Evolutionary conservation across 2,113 vertebrate species (phyloP).

Genomic region (Tragulus kanchil): DNA sequence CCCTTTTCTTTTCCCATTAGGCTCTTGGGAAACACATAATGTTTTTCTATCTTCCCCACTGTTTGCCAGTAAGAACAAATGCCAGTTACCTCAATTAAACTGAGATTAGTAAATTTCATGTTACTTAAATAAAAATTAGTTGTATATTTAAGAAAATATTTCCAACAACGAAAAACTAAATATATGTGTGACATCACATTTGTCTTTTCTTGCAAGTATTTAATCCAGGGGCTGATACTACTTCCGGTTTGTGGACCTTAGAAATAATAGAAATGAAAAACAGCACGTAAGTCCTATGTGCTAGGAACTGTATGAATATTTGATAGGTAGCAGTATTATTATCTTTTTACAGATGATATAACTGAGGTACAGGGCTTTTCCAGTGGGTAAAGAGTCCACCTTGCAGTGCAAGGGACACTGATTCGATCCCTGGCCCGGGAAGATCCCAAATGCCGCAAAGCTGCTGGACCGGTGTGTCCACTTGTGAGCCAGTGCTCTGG

Average conservation of each 20-base stretch:
- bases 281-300: neutral
- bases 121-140: too few species aligned
- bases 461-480: too few species aligned
- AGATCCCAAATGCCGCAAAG: too few species aligned
- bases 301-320: neutral
- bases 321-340: neutral
- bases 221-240: neutral
- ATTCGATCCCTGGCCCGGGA: too few species aligned
- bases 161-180: neutral
- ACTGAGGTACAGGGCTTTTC: neutral
- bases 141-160: neutral
- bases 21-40: slow-evolving; percentile 55
- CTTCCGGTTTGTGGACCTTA: neutral
- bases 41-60: slow-evolving; percentile 42
- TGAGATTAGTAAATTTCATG: neutral
- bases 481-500: too few species aligned
- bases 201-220: neutral
- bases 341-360: neutral
- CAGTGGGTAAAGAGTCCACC: too few species aligned
- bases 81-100: slow-evolving; percentile 59
- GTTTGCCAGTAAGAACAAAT: slow-evolving; percentile 63
- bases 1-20: slow-evolving; percentile 55
- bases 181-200: neutral
- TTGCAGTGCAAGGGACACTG: too few species aligned
- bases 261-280: neutral